Conservation (phyloP, 2,113 vertebrate species). For the Regulus satrapa region DNA sequence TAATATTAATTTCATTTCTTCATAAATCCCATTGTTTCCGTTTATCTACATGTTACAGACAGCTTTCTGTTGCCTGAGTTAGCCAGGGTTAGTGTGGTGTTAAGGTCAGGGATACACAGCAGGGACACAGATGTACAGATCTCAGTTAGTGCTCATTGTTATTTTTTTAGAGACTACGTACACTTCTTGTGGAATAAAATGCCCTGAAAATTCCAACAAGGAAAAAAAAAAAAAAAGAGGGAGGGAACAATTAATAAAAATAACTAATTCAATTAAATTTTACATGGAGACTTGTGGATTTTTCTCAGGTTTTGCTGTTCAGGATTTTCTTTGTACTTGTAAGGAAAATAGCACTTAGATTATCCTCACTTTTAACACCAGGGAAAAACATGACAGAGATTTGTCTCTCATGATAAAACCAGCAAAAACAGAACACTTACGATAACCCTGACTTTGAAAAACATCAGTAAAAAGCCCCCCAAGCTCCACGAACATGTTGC, state of each 20-base stretch:
- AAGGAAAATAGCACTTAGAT: background rate
- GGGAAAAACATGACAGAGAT: background rate
- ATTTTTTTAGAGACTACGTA: background rate
- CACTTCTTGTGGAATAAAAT: background rate
- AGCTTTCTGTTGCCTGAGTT: background rate
- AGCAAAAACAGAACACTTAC: background rate
- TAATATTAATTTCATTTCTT: background rate
- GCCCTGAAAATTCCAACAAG: background rate
- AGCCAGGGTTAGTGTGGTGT: background rate
- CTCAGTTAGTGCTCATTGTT: background rate
- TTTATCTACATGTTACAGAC: background rate
- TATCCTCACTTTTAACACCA: background rate
- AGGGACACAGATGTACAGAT: background rate
- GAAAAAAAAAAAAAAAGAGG: background rate
- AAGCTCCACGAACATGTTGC: background rate
- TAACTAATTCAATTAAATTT: background rate
- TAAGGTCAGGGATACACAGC: background rate
- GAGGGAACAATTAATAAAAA: background rate
- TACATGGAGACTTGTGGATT: background rate
- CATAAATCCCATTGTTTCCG: background rate
- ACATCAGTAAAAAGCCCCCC: background rate
- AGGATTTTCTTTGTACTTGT: background rate
- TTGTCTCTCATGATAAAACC: constrained; percentile 22
- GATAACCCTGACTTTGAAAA: constrained; percentile 22
- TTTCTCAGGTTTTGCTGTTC: background rate